phyloP scores from a whole-genome alignment of 2,888 invertebrate genomes.

The Caenorhabditis becei region DNA sequence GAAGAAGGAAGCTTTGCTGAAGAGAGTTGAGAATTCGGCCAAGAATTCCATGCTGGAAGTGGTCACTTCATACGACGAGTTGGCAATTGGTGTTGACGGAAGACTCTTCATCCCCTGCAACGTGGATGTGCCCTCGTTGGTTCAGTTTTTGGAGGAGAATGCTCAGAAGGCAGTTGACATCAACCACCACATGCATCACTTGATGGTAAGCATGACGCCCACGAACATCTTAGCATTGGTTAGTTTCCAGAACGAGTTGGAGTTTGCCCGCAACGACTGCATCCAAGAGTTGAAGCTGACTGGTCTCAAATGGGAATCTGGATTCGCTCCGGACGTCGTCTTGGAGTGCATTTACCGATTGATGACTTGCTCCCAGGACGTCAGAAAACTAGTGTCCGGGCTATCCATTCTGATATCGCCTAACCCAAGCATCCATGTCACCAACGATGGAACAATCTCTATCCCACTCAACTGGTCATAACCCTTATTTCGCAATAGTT shows the following conservation, averaged over 20 bases:
- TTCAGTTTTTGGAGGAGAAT: constrained; percentile 72
- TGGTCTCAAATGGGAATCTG: constrained; percentile 64
- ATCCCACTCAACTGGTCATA: constrained; percentile 75
- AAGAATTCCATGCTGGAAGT: constrained; percentile 66
- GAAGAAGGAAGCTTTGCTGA: constrained; percentile 60
- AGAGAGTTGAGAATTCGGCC: constrained; percentile 48
- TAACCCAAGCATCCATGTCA: constrained; percentile 75
- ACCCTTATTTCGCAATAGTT: neutral
- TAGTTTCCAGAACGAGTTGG: constrained; percentile 57
- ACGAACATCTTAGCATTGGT: neutral
- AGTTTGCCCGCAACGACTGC: constrained; percentile 46
- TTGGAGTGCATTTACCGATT: constrained; percentile 58
- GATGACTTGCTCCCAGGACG: constrained; percentile 36
- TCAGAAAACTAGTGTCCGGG: constrained; percentile 57
- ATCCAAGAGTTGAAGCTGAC: constrained; percentile 63
- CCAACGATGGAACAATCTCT: constrained; percentile 73
- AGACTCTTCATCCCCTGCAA: constrained; percentile 78
- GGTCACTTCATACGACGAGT: constrained; percentile 75
- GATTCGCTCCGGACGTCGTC: constrained; percentile 55
- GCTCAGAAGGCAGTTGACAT: constrained; percentile 55
- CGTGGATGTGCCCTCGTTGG: constrained; percentile 74
- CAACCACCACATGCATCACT: constrained; percentile 61
- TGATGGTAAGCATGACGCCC: constrained; percentile 39
- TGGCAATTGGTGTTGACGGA: constrained; percentile 75
- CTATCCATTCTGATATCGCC: constrained; percentile 72